Base-by-base conservation (phyloP, 2,888 invertebrate genomes). In the Thecophora atra region DNA sequence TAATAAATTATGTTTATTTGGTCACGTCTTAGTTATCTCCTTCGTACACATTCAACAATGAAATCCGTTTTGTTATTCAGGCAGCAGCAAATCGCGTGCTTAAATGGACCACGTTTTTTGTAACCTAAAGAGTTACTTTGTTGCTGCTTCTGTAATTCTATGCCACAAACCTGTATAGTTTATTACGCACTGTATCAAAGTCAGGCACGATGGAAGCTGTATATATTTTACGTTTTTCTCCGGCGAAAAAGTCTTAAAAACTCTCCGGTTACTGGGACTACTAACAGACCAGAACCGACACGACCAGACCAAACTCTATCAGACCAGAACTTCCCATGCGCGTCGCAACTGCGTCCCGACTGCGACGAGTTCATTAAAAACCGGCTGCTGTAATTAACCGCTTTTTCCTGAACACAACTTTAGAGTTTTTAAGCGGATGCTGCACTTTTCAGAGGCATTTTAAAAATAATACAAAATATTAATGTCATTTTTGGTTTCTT, bases 1-100 rank as follows among this genome's bases (percentile, higher is more conserved):
- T 75, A 82, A 80, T 82, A 82, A 81, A 81, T 82, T 37, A 42
- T 42, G 24, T 26, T 66, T 30, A n/a, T 52, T 66, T 66, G 66
- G 51, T 66, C 52, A 66, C 52, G 51, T 30, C 30, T 51, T n/a
- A 11, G 52, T 66, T 52, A 51, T 66, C 66, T 30, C n/a, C 11
- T n/a, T n/a, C 28, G 26, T 52, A 26, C 52, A 47, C 26, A 24
- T 28, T 51, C 63, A 37, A 4, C n/a, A 8, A 37, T 28, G 54
- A 8, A 54, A n/a, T 8, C 21, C 5, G 28, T 58, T 58, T 56
- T 56, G 21, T 56, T 21, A n/a, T 26, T 56, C 26, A 1, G 11
- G 21, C 56, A 56, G n/a, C n/a, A n/a, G 13, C 58, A 15, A 28
- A 58, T 28, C 58, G 58, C 58, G 58, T 58, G 58, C 58, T 47